Conservation (phyloP, 2,797 vertebrate species). For the Sebastes oblongus region DNA sequence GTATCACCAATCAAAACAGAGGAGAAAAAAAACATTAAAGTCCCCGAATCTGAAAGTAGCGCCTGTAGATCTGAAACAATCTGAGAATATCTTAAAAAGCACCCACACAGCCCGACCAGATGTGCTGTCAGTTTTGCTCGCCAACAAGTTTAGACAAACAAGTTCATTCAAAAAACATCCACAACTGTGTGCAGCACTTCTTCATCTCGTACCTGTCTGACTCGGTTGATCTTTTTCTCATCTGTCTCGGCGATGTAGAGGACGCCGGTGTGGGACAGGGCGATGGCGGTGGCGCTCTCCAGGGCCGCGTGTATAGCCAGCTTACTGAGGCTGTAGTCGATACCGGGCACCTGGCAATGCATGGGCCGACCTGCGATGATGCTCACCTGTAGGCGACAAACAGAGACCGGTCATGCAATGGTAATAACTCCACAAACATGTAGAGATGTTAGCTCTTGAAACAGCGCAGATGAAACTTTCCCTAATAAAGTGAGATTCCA, state of each 20-base stretch:
- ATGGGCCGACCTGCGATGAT: constrained; percentile 98
- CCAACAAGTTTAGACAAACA: constrained; percentile 3
- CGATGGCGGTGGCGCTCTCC: constrained; percentile 97
- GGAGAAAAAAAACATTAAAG: not conserved
- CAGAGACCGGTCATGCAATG: not conserved
- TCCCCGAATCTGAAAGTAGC: not conserved
- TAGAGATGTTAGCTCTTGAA: not conserved
- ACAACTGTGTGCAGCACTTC: not conserved
- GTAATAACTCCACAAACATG: not conserved
- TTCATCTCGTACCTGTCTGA: constrained; percentile 84
- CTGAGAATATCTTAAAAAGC: constrained; percentile 16
- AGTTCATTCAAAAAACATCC: constrained; percentile 13
- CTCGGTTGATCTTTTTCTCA: constrained; percentile 98
- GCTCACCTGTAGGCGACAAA: constrained; percentile 83
- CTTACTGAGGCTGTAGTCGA: constrained; percentile 98
- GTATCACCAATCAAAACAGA: constrained; percentile 31
- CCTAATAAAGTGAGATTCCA: constrained; percentile 18
- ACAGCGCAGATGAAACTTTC: constrained; percentile 12
- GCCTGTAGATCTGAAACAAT: constrained; percentile 39
- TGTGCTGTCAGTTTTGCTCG: constrained; percentile 28
- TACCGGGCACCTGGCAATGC: constrained; percentile 98
- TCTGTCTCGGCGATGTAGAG: constrained; percentile 99
- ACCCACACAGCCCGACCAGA: constrained; percentile 36
- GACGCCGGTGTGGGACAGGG: constrained; percentile 93
- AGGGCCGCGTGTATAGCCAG: constrained; percentile 94